A percentile compares a stretch with the other conserved stretches of the same genome.
Evolutionary conservation across 2,888 invertebrate species (phyloP).

Genomic region (Drosophila subsilvestris): DNA sequence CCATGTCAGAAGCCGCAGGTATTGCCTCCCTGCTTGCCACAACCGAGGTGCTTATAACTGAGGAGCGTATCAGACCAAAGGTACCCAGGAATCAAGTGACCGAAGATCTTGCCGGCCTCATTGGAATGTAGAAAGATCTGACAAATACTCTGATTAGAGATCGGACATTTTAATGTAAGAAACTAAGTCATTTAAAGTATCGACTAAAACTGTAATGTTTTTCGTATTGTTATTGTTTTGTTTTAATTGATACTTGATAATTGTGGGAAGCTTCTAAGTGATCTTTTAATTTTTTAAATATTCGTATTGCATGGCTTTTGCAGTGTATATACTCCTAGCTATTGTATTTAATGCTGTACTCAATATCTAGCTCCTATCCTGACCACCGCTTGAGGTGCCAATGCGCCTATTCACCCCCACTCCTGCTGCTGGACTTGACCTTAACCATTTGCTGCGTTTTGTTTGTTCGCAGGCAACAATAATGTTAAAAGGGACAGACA

Average conservation of each 20-base stretch:
- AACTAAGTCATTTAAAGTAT: neutral
- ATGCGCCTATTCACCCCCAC: neutral
- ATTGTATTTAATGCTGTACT: too few species aligned
- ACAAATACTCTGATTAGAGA: neutral
- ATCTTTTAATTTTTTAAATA: too few species aligned
- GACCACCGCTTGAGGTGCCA: too few species aligned
- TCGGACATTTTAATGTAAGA: neutral
- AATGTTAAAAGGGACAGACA: conserved; percentile 16
- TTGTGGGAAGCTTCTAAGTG: too few species aligned
- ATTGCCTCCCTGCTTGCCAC: conserved; percentile 96
- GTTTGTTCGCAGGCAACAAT: conserved; percentile 36
- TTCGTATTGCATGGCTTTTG: too few species aligned
- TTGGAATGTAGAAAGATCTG: conserved; percentile 83
- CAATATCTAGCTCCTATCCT: too few species aligned
- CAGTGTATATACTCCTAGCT: too few species aligned
- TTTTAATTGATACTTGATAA: too few species aligned
- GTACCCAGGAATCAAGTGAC: conserved; percentile 85
- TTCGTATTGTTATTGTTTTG: too few species aligned
- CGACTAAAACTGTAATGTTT: too few species aligned
- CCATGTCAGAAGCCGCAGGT: conserved; percentile 95
- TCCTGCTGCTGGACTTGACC: conserved; percentile 54
- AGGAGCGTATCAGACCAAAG: conserved; percentile 92
- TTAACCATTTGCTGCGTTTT: conserved; percentile 58
- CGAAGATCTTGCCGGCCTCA: conserved; percentile 90
- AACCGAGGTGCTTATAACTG: conserved; percentile 97